Percentiles rank a stretch among this genome's conserved stretches.
Conservation (phyloP, 2,888 invertebrate genomes). For the Lithophane semibrunnea region DNA sequence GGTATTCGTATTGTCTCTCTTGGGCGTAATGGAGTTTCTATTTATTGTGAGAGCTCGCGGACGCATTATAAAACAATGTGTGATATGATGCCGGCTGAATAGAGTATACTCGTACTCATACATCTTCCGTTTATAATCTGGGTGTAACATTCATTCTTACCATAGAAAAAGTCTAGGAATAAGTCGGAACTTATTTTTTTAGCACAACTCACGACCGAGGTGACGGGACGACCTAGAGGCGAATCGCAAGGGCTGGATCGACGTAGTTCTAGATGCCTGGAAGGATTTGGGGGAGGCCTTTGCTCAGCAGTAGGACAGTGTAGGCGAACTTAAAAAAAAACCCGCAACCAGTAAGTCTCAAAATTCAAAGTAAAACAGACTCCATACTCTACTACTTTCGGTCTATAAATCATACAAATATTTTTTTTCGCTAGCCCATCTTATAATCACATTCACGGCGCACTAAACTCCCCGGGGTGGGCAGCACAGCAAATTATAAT, state of each 20-base stretch:
- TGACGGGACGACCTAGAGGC: too few relatives aligned
- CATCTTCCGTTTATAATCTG: neutral
- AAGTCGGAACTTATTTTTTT: neutral
- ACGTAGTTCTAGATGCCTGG: too few relatives aligned
- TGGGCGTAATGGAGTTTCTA: slow-evolving; percentile 45
- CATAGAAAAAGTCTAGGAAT: neutral
- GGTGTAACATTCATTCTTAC: neutral
- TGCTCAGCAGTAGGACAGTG: too few relatives aligned
- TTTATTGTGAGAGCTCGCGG: slow-evolving; percentile 18
- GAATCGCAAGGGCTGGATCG: too few relatives aligned
- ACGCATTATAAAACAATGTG: slow-evolving; percentile 10
- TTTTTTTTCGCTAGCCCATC: slow-evolving; percentile 72
- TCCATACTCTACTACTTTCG: neutral
- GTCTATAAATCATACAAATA: slow-evolving; percentile 65
- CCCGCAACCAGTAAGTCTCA: slow-evolving; percentile 8
- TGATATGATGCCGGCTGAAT: neutral
- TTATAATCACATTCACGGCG: slow-evolving; percentile 75
- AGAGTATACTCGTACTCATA: slow-evolving; percentile 20
- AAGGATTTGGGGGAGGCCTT: too few relatives aligned
- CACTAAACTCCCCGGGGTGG: slow-evolving; percentile 74
- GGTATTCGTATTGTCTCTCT: slow-evolving; percentile 42
- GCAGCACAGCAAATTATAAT: slow-evolving; percentile 81
- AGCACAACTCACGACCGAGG: neutral
- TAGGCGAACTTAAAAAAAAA: too few relatives aligned
- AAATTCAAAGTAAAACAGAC: slow-evolving; percentile 22